Evolutionary conservation across 92 coral and sea anemone genomes (phyloP), one percentile per base, ranked within the genome.

Genomic region (Zoanthus gigantus): DNA sequence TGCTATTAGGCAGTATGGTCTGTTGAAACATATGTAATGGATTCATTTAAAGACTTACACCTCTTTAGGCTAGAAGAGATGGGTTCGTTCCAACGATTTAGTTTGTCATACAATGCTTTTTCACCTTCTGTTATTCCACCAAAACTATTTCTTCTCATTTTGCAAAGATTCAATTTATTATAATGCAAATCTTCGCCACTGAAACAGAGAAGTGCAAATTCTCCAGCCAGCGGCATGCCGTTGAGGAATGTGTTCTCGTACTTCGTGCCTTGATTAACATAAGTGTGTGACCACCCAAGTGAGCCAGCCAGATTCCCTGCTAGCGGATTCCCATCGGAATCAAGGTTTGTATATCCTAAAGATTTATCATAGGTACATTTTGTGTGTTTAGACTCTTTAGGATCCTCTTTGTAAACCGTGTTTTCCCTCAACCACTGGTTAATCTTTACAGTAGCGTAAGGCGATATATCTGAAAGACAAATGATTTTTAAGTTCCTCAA

Each of bases 381-480:
- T 37, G 46, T 6, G 9, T 1, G 18, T 31, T 78, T 78, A 2
- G 42, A 37, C 29, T 31, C 23, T 56, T 23, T 32, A 28, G 83
- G 0, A 16, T 30, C 48, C 12, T 32, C 69, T 58, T 78, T 78
- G 29, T 56, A 78, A 10, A 30, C 71, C 83, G 56, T 78, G 71
- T 78, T 78, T 71, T 78, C 71, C 11, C 83, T 78, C 50, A 78
- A 16, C 83, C 83, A 78, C 7, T 57, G 48, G 31, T 78, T 78
- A 60, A 78, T 78, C 32, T 78, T 78, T 34, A 78, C 52, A 78
- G 83, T 56, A 34, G 83, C 83, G 57, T 78, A 78, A 6, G 83
- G 83, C 0, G 71, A 2, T 16, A 78, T 78, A 31, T 58, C 83
- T 78, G 83, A 18, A 53, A 37, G 42, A 37, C 42, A 37, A 37